Conservation (phyloP, 2,888 invertebrate genomes). For the Antheraea assamensis region DNA sequence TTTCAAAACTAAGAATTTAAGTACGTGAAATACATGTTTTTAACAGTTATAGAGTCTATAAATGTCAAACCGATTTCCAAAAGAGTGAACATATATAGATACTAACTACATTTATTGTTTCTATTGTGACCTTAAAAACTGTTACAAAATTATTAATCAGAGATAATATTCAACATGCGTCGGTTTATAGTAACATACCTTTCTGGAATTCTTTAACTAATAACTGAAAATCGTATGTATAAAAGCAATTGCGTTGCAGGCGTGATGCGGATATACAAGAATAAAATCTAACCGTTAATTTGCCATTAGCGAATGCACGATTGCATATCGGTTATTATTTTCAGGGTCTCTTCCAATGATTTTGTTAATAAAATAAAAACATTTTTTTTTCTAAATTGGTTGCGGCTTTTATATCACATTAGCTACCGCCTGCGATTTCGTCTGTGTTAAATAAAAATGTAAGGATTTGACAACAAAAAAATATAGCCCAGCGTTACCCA, state of each 20-base stretch:
- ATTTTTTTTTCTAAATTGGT: background rate
- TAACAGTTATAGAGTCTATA: background rate
- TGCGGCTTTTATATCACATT: background rate
- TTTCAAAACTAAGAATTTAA: background rate
- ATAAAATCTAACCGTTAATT: slow-evolving; percentile 27
- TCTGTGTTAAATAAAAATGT: background rate
- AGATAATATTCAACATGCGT: background rate
- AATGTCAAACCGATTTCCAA: background rate
- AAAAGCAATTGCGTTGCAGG: slow-evolving; percentile 26
- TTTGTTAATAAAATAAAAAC: background rate
- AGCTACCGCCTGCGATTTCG: background rate
- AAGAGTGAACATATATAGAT: background rate
- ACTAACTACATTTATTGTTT: background rate
- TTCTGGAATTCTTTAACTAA: background rate
- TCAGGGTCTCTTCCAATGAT: slow-evolving; percentile 31
- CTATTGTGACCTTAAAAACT: background rate
- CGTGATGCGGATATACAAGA: slow-evolving; percentile 25
- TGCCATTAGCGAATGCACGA: slow-evolving; percentile 40
- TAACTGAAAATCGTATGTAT: background rate
- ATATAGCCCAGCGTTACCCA: too few relatives aligned
- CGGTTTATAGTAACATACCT: background rate
- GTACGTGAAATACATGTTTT: background rate
- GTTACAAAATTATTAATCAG: background rate
- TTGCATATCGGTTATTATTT: slow-evolving; percentile 37
- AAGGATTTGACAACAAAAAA: too few relatives aligned